Percentiles rank a stretch among this genome's conserved stretches.
Conservation (phyloP, 2,797 vertebrate species). For the Cheirogaleus major region DNA sequence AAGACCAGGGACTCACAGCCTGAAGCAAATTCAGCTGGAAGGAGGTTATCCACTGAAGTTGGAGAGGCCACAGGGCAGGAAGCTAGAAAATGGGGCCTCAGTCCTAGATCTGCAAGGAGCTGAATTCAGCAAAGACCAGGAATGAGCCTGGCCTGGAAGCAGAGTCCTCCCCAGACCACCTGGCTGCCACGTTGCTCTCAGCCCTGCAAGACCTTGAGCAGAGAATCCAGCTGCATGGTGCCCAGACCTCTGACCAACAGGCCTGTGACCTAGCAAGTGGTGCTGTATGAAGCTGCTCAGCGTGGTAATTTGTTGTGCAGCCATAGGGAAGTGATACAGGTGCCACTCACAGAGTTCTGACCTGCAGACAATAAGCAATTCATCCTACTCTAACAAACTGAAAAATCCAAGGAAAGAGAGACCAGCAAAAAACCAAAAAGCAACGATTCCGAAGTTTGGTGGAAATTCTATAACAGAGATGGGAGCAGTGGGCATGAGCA, state of each 20-base stretch:
- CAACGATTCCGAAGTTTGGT: neutral
- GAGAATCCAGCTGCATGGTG: neutral
- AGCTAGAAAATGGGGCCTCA: neutral
- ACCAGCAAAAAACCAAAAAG: neutral
- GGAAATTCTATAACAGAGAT: neutral
- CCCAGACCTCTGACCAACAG: neutral
- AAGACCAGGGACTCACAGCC: neutral
- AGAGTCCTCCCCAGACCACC: no score
- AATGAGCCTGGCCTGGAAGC: neutral
- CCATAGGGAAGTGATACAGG: neutral
- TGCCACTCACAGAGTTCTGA: neutral
- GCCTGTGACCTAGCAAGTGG: neutral
- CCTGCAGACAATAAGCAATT: neutral
- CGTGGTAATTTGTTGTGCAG: neutral
- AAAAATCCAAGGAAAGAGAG: neutral
- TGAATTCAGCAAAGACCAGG: neutral
- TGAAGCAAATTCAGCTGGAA: neutral
- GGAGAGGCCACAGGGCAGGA: neutral
- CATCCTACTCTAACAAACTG: neutral
- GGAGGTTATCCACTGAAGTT: neutral
- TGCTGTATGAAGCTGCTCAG: no score
- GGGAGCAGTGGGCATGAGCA: neutral
- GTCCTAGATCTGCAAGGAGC: neutral
- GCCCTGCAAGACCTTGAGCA: neutral
- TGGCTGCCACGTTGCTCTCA: no score